These are phyloP conservation scores for Myxocyprinus asiaticus DNA, from an alignment of 2,113 vertebrate species.

Conservation along the genomic window DNA sequence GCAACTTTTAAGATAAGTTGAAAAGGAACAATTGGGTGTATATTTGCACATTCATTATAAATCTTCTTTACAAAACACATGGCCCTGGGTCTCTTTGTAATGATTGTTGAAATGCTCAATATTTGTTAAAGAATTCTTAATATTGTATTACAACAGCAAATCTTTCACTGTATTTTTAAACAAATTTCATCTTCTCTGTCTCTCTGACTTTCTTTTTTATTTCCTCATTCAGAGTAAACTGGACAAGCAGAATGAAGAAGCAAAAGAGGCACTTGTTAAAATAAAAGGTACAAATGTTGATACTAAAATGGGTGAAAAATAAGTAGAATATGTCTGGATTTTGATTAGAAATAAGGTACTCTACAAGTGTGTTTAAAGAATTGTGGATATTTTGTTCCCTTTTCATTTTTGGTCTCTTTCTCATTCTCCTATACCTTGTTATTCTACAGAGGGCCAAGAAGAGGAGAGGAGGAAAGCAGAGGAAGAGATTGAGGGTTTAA, in stretches of 20 bases:
- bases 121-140: too few relatives aligned
- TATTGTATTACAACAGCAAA: too few relatives aligned
- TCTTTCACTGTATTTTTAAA: too few relatives aligned
- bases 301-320: too few relatives aligned
- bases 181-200: too few relatives aligned
- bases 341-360: not conserved
- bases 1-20: too few relatives aligned
- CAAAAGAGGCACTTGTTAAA: not conserved
- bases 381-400: not conserved
- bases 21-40: too few relatives aligned
- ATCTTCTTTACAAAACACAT: too few relatives aligned
- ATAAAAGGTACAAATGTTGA: slow-evolving; percentile 62
- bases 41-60: too few relatives aligned
- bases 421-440: not conserved
- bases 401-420: not conserved
- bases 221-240: slow-evolving; percentile 42
- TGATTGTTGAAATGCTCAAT: too few relatives aligned
- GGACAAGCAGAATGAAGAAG: slow-evolving; percentile 31
- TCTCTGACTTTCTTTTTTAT: not conserved
- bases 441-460: slow-evolving; percentile 55
- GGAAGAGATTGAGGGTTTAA: slow-evolving; percentile 51
- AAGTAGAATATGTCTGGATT: too few relatives aligned
- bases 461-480: slow-evolving; percentile 47
- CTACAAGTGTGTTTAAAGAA: not conserved
- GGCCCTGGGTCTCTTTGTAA: too few relatives aligned